Evolutionary conservation across 2,888 invertebrate genomes (phyloP).

Genomic region (Rapana venosa): DNA sequence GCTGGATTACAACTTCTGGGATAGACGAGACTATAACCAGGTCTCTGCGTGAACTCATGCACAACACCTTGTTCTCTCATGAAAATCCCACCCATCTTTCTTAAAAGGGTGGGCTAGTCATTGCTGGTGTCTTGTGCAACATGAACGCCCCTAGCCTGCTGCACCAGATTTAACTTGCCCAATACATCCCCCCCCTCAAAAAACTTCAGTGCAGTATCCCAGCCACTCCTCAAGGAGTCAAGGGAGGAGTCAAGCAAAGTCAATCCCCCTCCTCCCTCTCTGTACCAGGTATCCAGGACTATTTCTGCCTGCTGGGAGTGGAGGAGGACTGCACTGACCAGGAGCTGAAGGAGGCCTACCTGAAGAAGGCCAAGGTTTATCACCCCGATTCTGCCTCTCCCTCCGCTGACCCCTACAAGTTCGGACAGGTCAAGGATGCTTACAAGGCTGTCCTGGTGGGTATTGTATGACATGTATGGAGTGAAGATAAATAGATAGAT

Average conservation of each 20-base stretch:
- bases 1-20: no score
- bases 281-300: conserved; percentile 28
- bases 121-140: no score
- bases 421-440: conserved; percentile 85
- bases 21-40: no score
- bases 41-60: no score
- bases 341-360: conserved; percentile 46
- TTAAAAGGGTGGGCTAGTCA: no score
- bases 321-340: conserved; percentile 43
- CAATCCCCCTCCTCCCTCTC: neutral
- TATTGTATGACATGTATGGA: conserved; percentile 63
- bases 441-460: conserved; percentile 85
- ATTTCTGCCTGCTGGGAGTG: conserved; percentile 43
- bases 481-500: no score
- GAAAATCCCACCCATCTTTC: no score
- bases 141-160: neutral
- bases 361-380: conserved; percentile 83
- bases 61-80: no score
- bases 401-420: conserved; percentile 86
- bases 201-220: no score
- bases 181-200: neutral
- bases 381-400: conserved; percentile 89
- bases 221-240: no score
- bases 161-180: neutral
- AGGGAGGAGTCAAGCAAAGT: no score